Conservation (phyloP, 2,113 vertebrate species). For the Saimiri boliviensis region DNA sequence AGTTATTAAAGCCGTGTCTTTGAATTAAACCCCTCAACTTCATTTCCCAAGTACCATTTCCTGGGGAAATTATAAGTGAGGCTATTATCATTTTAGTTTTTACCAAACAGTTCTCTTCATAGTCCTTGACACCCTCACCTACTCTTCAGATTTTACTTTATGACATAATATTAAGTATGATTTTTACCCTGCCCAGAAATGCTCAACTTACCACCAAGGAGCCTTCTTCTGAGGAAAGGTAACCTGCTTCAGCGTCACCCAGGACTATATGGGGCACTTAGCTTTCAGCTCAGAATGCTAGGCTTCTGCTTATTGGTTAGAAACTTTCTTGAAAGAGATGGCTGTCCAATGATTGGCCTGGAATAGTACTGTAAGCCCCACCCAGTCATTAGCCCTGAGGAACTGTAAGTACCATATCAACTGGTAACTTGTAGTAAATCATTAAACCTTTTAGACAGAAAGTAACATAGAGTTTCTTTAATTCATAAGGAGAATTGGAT, state of each 20-base stretch:
- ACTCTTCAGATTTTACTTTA: slow-evolving; percentile 9
- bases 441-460: slow-evolving; percentile 73
- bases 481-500: slow-evolving; percentile 59
- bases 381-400: slow-evolving; percentile 74
- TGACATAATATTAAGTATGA: slow-evolving; percentile 48
- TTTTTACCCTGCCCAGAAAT: slow-evolving; percentile 51
- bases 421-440: slow-evolving; percentile 83
- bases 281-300: slow-evolving; percentile 55
- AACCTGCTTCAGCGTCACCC: slow-evolving; percentile 47
- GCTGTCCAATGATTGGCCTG: slow-evolving; percentile 70
- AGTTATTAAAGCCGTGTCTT: slow-evolving; percentile 51
- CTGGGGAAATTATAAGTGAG: slow-evolving; percentile 42
- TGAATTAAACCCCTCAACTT: slow-evolving; percentile 21
- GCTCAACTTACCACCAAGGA: slow-evolving; percentile 76
- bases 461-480: slow-evolving; percentile 67
- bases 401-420: slow-evolving; percentile 80
- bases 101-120: background rate
- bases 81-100: background rate
- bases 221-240: slow-evolving; percentile 49
- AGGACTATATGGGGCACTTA: slow-evolving; percentile 19
- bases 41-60: slow-evolving; percentile 49
- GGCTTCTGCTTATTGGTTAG: slow-evolving; percentile 78
- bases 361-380: slow-evolving; percentile 46
- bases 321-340: slow-evolving; percentile 68
- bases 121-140: background rate